Conservation (phyloP, 2,113 vertebrate species). For the Pterophyllum scalare region DNA sequence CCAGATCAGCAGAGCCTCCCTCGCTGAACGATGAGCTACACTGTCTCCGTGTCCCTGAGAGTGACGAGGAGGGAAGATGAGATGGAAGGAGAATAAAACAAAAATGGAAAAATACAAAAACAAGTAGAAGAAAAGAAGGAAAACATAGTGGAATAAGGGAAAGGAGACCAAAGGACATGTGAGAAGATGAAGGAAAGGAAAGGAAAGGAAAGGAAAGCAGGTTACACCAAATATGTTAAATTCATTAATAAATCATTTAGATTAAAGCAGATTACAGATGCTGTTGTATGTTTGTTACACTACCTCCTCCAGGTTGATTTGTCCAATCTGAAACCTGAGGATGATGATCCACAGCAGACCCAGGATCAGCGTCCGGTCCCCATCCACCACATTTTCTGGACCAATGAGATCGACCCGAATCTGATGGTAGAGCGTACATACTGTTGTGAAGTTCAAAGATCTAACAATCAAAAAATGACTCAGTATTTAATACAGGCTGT, state of each 20-base stretch:
- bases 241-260: background rate
- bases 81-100: background rate
- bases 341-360: constrained; percentile 95
- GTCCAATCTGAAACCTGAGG: constrained; percentile 91
- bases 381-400: constrained; percentile 94
- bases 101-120: background rate
- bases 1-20: constrained; percentile 91
- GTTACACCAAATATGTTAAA: background rate
- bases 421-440: constrained; percentile 62
- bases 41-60: constrained; percentile 78
- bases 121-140: background rate
- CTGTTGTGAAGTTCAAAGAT: background rate
- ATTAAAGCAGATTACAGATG: background rate
- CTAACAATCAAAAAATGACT: background rate
- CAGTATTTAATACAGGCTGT: too few species aligned
- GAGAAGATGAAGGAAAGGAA: too few species aligned
- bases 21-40: constrained; percentile 84
- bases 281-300: background rate
- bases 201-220: background rate
- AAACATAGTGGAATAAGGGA: too few species aligned
- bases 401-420: constrained; percentile 90
- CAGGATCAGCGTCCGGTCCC: constrained; percentile 90
- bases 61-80: too few species aligned
- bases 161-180: too few species aligned
- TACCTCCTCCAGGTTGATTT: constrained; percentile 88